Percentiles rank a stretch among this genome's conserved stretches.
Conservation (phyloP, 2,888 invertebrate species). For the Pasiphila rectangulata region DNA sequence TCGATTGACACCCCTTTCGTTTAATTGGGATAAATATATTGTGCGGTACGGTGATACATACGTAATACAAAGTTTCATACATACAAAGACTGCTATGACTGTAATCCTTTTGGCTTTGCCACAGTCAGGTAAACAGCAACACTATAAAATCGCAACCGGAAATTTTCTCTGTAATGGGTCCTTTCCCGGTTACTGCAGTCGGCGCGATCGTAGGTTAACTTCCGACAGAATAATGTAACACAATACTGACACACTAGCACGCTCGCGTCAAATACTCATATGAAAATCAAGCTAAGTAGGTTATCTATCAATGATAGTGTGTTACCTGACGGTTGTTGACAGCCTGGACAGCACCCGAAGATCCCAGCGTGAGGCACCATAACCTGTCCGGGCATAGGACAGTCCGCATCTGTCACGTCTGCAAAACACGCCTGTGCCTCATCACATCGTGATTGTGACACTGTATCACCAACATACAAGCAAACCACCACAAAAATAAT, state of each 20-base stretch:
- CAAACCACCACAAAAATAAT: slow-evolving; percentile 30
- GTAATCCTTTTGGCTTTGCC: too few species aligned
- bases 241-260: slow-evolving; percentile 26
- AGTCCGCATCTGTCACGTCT: slow-evolving; percentile 53
- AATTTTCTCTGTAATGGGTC: slow-evolving; percentile 49
- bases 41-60: too few species aligned
- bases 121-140: neutral
- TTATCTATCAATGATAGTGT: too few species aligned
- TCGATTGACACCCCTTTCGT: too few species aligned
- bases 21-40: too few species aligned
- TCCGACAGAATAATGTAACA: slow-evolving; percentile 43
- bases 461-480: slow-evolving; percentile 30
- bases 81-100: too few species aligned
- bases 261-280: neutral
- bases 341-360: slow-evolving; percentile 71
- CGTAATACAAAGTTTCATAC: too few species aligned
- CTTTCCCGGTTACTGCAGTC: slow-evolving; percentile 52
- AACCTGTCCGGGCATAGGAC: slow-evolving; percentile 40
- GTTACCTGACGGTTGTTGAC: slow-evolving; percentile 42
- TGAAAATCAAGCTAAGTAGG: too few species aligned
- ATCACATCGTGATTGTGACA: slow-evolving; percentile 54
- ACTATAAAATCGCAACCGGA: slow-evolving; percentile 31
- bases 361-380: slow-evolving; percentile 50
- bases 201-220: slow-evolving; percentile 39
- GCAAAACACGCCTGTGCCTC: slow-evolving; percentile 60